Percentiles rank a stretch among this genome's conserved stretches.
Conservation (phyloP, 2,113 vertebrate species). For the Atherinomorus stipes region DNA sequence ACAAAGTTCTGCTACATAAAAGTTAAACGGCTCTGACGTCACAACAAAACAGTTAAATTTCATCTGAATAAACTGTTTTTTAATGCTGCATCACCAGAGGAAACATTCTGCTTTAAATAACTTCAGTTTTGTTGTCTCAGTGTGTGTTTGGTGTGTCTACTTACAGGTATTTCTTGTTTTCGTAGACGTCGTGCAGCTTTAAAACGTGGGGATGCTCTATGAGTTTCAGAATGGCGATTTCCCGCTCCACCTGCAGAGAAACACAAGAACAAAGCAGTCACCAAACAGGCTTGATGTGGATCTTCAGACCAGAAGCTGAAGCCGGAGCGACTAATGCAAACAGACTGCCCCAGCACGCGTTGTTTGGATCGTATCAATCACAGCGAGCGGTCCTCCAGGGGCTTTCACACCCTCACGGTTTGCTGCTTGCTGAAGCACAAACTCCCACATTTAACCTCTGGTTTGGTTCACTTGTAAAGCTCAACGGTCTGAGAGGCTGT, state of each 20-base stretch:
- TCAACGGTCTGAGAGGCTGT: neutral
- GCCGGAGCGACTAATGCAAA: neutral
- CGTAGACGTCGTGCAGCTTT: slow-evolving; percentile 98
- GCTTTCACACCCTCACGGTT: neutral
- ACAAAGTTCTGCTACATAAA: neutral
- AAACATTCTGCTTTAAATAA: too few species aligned
- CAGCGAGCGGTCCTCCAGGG: neutral
- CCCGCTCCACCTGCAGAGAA: slow-evolving; percentile 91
- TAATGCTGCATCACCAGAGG: too few species aligned
- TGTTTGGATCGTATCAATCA: slow-evolving; percentile 10
- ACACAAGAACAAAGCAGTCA: slow-evolving; percentile 16
- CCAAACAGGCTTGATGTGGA: neutral
- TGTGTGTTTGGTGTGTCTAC: slow-evolving; percentile 72
- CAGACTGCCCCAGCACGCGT: neutral
- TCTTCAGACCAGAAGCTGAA: neutral
- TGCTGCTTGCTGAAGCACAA: neutral
- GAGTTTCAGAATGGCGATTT: slow-evolving; percentile 98
- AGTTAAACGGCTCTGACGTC: neutral
- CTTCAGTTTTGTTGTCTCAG: too few species aligned
- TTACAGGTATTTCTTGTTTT: slow-evolving; percentile 99
- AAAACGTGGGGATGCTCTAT: slow-evolving; percentile 98
- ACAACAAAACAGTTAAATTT: too few species aligned
- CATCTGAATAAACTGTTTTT: too few species aligned
- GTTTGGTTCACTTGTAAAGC: neutral
- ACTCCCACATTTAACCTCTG: slow-evolving; percentile 1